Percentiles rank a stretch among this genome's conserved stretches.
Evolutionary conservation across 2,797 vertebrate species (phyloP).

Genomic region (Sebastes hubbsi): DNA sequence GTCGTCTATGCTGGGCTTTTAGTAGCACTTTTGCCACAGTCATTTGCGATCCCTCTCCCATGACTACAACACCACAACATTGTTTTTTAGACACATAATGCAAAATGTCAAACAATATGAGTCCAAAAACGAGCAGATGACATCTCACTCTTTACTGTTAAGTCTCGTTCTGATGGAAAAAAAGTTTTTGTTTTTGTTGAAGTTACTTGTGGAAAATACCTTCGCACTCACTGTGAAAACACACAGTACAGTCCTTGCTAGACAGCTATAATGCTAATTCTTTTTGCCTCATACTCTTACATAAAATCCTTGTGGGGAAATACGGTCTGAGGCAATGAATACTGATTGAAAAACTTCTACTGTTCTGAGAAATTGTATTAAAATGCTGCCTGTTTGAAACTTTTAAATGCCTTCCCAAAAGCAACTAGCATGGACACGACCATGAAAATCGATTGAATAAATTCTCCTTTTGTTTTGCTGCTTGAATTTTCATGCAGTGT

Average conservation of each 20-base stretch:
- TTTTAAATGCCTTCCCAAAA: not conserved
- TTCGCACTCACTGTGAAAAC: not conserved
- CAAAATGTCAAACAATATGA: not conserved
- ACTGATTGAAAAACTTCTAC: conserved; percentile 20
- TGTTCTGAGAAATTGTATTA: conserved; percentile 27
- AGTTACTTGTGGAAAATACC: conserved; percentile 1
- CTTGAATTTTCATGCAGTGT: not conserved
- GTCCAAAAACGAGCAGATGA: not conserved
- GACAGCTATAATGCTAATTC: conserved; percentile 23
- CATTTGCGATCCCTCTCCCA: conserved; percentile 13
- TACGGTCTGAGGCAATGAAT: conserved; percentile 15
- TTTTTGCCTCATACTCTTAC: not conserved
- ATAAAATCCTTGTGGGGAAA: not conserved
- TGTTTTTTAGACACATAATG: not conserved
- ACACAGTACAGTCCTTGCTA: not conserved
- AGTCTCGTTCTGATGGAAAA: not conserved
- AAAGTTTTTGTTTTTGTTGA: not conserved
- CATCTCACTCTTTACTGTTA: not conserved
- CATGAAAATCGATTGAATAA: conserved; percentile 4
- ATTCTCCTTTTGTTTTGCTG: not conserved
- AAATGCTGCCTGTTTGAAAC: conserved; percentile 6
- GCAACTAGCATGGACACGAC: not conserved
- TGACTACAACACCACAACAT: not conserved
- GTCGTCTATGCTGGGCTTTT: conserved; percentile 17
- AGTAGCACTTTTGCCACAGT: conserved; percentile 1